Evolutionary conservation across 2,113 vertebrate species (phyloP), one percentile per base, ranked within the genome.

Genomic region (Cromileptes altivelis): DNA sequence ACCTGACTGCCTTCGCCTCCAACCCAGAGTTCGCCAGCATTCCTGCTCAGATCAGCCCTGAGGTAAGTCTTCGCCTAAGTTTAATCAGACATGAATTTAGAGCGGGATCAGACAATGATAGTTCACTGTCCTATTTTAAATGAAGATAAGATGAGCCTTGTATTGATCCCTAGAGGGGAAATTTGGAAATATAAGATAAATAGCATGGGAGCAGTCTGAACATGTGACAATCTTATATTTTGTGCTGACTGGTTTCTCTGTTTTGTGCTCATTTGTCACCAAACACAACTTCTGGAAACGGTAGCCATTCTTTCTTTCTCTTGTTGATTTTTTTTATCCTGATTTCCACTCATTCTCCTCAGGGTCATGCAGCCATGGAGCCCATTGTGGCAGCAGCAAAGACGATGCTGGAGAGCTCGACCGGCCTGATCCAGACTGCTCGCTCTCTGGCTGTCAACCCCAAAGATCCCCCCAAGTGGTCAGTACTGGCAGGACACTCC

Each of bases 11-110:
- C 65, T 99, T 99, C 0, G 98, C 98, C 21, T 97, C 98, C 88
- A 99, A 99, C 93, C 98, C 98, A 0, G 98, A 99, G 90, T 99
- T 99, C 0, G 97, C 97, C 77, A 99, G 98, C 0, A 90, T 99
- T 80, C 98, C 97, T 40, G 98, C 98, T 53, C 97, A 98, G 91
- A 99, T 99, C 92, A 99, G 98, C 87, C 96, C 95, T 0, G 98
- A 99, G 96, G 98, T 99, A 81, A 0, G 69, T 30, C 9, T 40
- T 1, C n/a, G 21, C 15, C 19, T 21, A 5, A 13, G 13, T 23
- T 11, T 8, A 55, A 5, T 37, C 74, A 4, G 27, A 61, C 53
- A 30, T 30, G 4, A 15, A 72, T 30, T 30, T 30, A 30, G 8
- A 45, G 55, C n/a, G 2, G 14, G 42, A 57, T 23, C 21, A 18